Evolutionary conservation across 2,113 vertebrate genomes (phyloP).

Genomic region (Paratilapia polleni): DNA sequence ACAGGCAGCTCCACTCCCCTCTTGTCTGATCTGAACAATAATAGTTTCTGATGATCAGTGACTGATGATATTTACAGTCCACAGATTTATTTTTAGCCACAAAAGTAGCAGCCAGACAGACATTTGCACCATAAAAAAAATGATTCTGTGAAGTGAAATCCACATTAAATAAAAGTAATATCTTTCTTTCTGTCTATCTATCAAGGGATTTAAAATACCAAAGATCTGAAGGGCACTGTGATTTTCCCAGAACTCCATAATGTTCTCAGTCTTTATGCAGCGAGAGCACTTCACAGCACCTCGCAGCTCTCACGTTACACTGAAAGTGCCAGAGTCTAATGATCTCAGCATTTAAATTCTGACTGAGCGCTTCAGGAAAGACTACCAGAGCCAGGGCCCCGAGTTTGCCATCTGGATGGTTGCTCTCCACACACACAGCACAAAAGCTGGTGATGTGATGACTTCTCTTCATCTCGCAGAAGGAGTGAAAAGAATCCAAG

Average conservation of each 20-base stretch:
- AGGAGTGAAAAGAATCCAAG: conserved; percentile 32
- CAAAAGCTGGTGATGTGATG: conserved; percentile 38
- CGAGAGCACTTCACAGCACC: conserved; percentile 34
- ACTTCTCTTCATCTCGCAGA: conserved; percentile 34
- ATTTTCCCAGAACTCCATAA: conserved; percentile 10
- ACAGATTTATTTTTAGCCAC: conserved; percentile 38
- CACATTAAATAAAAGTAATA: neutral
- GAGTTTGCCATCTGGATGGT: conserved; percentile 50
- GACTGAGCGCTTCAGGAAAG: conserved; percentile 32
- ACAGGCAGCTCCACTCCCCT: conserved; percentile 16
- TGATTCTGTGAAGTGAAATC: neutral
- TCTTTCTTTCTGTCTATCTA: neutral
- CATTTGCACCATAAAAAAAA: conserved; percentile 20
- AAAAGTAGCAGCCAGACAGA: conserved; percentile 11
- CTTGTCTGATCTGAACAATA: conserved; percentile 30
- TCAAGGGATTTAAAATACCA: neutral
- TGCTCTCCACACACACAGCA: conserved; percentile 31
- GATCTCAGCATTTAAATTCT: conserved; percentile 47
- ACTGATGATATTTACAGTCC: conserved; percentile 59
- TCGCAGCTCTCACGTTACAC: conserved; percentile 37
- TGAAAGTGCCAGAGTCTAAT: conserved; percentile 34
- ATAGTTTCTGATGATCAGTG: conserved; percentile 28
- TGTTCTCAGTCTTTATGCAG: conserved; percentile 20
- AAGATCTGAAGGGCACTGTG: conserved; percentile 4
- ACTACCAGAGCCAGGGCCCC: conserved; percentile 15